Base-by-base conservation (phyloP, 2,888 invertebrate species). In the Diarsia rubi region DNA sequence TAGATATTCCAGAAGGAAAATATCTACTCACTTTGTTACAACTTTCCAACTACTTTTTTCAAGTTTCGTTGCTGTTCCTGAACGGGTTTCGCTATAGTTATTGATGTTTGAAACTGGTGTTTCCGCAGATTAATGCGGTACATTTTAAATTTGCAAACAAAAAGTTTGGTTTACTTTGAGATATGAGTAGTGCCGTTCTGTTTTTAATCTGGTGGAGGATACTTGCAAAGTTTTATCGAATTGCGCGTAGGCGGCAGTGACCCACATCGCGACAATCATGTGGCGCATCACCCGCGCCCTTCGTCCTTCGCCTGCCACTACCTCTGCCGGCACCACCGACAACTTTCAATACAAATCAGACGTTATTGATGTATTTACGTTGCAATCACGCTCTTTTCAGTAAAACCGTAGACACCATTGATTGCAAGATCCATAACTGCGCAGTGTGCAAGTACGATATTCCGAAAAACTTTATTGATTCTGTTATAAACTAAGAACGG, bases 221-320 rank as follows among this genome's bases (percentile, higher is more conserved):
- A 92, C 89, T 94, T 92, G 92, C 91, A 92, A 94, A 93, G 95
- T 96, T 95, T 94, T 95, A 95, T 96, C 93, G 94, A 94, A 94
- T 95, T 92, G 93, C 95, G 94, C 94, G 95, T 95, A 92, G 94
- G 93, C 95, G 95, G 92, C 93, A 94, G 93, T 96, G 96, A 96
- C 96, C 96, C 95, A 95, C 92, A 95, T 96, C 91, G 85, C 86
- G 90, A 89, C 89, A 90, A 92, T 90, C 91, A 89, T 90, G 91
- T 90, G 92, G 91, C 93, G 91, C 91, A 91, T 91, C 92, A 91
- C 93, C 92, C 92, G 92, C 92, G 89, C 92, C 94, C 94, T 93
- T 92, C 92, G 86, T 85, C 89, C 84, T 82, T 82, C 78, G 80
- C 54, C 62, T 68, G 80, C 76, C 70, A 65, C 77, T 83, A 52